A percentile compares a stretch with the other conserved stretches of the same genome.
Evolutionary conservation across 2,113 vertebrate species (phyloP).

Genomic region (Labeo catla): DNA sequence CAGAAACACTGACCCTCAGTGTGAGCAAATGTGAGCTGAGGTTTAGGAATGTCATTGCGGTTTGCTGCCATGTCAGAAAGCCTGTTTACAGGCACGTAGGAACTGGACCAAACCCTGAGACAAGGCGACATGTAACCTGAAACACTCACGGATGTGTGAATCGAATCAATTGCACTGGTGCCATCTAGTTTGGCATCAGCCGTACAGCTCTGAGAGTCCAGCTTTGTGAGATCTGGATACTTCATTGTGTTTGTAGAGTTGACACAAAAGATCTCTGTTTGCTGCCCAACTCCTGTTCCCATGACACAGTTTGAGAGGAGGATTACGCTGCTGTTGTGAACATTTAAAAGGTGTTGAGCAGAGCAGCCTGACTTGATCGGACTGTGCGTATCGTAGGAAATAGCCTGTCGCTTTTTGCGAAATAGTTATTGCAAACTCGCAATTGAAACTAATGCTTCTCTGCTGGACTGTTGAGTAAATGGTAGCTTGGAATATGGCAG

Average conservation of each 20-base stretch:
- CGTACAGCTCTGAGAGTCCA: neutral
- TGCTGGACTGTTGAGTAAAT: neutral
- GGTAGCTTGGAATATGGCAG: neutral
- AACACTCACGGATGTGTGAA: constrained; percentile 1
- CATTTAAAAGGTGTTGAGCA: neutral
- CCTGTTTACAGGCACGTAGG: neutral
- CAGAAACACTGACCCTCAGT: neutral
- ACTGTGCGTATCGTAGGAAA: neutral
- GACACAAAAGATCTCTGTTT: constrained; percentile 39
- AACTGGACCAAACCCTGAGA: neutral
- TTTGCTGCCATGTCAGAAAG: neutral
- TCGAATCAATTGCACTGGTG: neutral
- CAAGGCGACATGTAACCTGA: constrained; percentile 24
- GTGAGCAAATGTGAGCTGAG: neutral
- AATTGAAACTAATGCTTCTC: neutral
- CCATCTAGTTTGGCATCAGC: constrained; percentile 7
- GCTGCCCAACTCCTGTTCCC: constrained; percentile 23
- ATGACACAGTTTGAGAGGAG: constrained; percentile 34
- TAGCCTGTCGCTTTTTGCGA: neutral
- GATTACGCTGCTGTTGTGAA: neutral
- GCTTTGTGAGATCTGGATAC: constrained; percentile 4
- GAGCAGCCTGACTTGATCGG: neutral
- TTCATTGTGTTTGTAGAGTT: constrained; percentile 22
- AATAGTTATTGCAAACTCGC: neutral
- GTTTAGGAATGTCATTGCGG: neutral